A percentile compares a stretch with the other conserved stretches of the same genome.
phyloP scores from a whole-genome alignment of 2,888 invertebrate genomes.

The Trissolcus brochymenae region DNA sequence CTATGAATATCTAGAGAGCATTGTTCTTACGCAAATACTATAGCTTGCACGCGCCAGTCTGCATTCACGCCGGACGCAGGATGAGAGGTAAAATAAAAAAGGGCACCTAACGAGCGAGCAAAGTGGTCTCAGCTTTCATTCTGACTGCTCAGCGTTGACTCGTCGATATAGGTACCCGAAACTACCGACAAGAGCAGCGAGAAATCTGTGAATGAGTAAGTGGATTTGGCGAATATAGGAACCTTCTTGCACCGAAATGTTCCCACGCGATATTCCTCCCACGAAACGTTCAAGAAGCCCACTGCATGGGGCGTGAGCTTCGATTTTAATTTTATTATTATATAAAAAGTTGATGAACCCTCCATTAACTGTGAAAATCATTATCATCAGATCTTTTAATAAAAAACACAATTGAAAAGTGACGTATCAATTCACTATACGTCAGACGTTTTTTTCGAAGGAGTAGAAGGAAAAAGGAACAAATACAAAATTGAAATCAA shows the following conservation, averaged over 20 bases:
- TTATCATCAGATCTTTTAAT: too few relatives aligned
- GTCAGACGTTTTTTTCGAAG: too few relatives aligned
- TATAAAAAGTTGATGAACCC: conserved; percentile 52
- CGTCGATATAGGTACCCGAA: conserved; percentile 53
- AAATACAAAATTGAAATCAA: too few relatives aligned
- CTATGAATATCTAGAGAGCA: conserved; percentile 18
- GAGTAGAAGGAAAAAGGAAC: too few relatives aligned
- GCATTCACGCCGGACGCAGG: conserved; percentile 29
- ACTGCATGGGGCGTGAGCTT: conserved; percentile 46
- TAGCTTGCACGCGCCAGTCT: conserved; percentile 52
- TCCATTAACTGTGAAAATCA: too few relatives aligned
- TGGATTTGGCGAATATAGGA: conserved; percentile 54
- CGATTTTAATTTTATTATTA: conserved; percentile 43
- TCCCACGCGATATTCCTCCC: conserved; percentile 69
- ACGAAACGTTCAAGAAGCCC: conserved; percentile 60
- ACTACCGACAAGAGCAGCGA: conserved; percentile 51
- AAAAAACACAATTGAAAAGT: too few relatives aligned
- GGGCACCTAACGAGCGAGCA: conserved; percentile 55
- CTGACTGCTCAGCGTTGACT: conserved; percentile 55
- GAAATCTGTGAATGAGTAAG: conserved; percentile 56
- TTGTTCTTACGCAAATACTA: conserved; percentile 48
- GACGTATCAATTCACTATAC: too few relatives aligned
- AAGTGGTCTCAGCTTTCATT: conserved; percentile 58
- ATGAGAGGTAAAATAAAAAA: conserved; percentile 48
- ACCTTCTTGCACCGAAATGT: conserved; percentile 57